These are phyloP conservation scores for Tichodroma muraria DNA, from an alignment of 2,113 vertebrate genomes.

Conservation along the genomic window DNA sequence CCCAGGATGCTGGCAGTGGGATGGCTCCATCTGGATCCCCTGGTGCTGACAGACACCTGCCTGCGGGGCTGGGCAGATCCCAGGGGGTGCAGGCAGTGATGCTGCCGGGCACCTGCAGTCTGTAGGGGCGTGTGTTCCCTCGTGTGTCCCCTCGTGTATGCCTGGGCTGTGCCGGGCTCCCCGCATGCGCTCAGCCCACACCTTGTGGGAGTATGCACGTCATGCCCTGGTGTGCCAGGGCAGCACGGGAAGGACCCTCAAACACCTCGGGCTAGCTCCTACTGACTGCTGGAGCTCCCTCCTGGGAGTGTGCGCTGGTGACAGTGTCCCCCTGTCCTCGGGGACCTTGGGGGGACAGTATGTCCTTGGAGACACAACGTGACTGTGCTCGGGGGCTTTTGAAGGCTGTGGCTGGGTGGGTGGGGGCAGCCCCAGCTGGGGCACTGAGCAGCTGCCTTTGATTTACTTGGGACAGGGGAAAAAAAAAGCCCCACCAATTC, in stretches of 20 bases:
- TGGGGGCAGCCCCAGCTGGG: neutral
- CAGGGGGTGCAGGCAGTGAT: neutral
- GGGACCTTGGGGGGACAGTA: neutral
- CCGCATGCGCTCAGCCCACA: accelerated
- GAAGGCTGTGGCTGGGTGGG: neutral
- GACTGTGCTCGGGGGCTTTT: neutral
- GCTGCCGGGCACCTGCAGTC: neutral
- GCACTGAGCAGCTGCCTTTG: neutral
- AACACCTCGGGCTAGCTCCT: accelerated
- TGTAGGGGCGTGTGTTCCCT: accelerated
- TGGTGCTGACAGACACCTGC: neutral
- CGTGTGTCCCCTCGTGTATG: neutral
- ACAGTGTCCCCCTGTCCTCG: neutral
- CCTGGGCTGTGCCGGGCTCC: accelerated
- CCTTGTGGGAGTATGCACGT: accelerated
- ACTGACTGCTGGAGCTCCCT: accelerated
- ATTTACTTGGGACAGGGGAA: neutral
- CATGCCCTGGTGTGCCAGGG: accelerated
- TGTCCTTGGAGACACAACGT: neutral
- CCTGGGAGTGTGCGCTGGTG: accelerated
- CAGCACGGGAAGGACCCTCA: accelerated
- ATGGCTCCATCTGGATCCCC: accelerated
- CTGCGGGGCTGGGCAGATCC: neutral
- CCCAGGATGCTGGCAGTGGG: neutral
- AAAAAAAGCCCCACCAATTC: neutral